Percentiles rank a stretch among this genome's conserved stretches.
phyloP scores from a whole-genome alignment of 2,113 vertebrate species.

The Phalacrocorax aristotelis region DNA sequence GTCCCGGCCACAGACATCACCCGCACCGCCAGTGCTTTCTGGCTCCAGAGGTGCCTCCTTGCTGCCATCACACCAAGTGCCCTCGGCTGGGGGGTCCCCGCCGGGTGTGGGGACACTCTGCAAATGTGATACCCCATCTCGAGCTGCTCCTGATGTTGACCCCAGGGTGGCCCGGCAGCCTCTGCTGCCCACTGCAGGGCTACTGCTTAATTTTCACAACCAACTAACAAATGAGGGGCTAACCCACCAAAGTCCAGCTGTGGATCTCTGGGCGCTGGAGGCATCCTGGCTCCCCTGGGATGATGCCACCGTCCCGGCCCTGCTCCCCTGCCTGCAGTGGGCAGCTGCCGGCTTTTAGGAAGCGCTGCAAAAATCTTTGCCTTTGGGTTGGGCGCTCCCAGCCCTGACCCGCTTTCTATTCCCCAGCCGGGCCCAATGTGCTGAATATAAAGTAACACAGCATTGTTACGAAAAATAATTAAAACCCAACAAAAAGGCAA shows the following conservation, averaged over 20 bases:
- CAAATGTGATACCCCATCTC: not conserved
- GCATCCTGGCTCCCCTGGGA: not conserved
- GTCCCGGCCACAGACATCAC: not conserved
- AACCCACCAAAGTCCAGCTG: not conserved
- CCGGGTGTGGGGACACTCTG: rapidly evolving
- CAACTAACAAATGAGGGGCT: not conserved
- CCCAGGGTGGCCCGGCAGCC: not conserved
- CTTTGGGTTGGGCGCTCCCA: not conserved
- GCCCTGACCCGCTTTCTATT: not conserved
- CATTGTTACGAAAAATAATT: slow-evolving; percentile 36
- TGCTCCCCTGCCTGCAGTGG: not conserved
- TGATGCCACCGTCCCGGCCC: not conserved
- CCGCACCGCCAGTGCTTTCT: rapidly evolving
- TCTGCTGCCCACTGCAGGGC: not conserved
- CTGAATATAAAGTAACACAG: not conserved
- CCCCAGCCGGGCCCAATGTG: not conserved
- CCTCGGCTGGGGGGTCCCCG: rapidly evolving
- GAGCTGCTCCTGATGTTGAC: rapidly evolving
- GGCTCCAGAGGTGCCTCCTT: not conserved
- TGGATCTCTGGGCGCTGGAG: not conserved
- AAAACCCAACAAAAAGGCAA: slow-evolving; percentile 14
- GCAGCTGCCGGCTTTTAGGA: slow-evolving; percentile 15
- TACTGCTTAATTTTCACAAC: not conserved
- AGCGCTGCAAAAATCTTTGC: not conserved
- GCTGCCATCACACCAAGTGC: not conserved